Evolutionary conservation across 2,888 invertebrate genomes (phyloP).

Genomic region (Cremastinae sp.): DNA sequence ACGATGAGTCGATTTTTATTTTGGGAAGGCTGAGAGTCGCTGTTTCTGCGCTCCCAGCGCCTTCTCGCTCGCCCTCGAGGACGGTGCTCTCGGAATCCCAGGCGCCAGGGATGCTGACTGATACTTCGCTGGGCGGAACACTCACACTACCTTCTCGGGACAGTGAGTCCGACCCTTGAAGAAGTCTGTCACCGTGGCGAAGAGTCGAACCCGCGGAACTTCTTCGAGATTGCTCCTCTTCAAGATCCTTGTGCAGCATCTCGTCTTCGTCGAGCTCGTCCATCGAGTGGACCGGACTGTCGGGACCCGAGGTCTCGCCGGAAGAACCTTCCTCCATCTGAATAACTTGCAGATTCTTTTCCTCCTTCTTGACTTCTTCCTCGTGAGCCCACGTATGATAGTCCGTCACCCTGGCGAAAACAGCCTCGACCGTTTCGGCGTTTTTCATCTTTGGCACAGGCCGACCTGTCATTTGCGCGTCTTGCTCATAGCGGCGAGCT

Average conservation of each 20-base stretch:
- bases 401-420: constrained; percentile 82
- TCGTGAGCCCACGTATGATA: constrained; percentile 80
- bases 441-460: constrained; percentile 76
- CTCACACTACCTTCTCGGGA: constrained; percentile 80
- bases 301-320: constrained; percentile 94
- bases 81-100: constrained; percentile 80
- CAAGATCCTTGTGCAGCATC: constrained; percentile 80
- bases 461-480: constrained; percentile 72
- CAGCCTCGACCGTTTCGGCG: constrained; percentile 76
- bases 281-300: constrained; percentile 89
- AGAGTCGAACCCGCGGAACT: constrained; percentile 80
- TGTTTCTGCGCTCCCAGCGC: constrained; percentile 75
- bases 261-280: constrained; percentile 87
- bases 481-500: constrained; percentile 67
- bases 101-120: constrained; percentile 78
- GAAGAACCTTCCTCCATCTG: constrained; percentile 86
- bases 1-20: constrained; percentile 81
- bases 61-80: constrained; percentile 77
- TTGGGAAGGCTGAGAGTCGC: constrained; percentile 80
- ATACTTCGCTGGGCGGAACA: constrained; percentile 79
- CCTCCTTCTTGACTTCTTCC: constrained; percentile 76
- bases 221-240: constrained; percentile 77
- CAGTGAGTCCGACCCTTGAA: constrained; percentile 76
- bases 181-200: constrained; percentile 74
- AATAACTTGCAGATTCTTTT: constrained; percentile 67